Evolutionary conservation across 1,140 invertebrate species (phyloP), one percentile per base, ranked within the genome.

Genomic region (Heterodera schachtii): DNA sequence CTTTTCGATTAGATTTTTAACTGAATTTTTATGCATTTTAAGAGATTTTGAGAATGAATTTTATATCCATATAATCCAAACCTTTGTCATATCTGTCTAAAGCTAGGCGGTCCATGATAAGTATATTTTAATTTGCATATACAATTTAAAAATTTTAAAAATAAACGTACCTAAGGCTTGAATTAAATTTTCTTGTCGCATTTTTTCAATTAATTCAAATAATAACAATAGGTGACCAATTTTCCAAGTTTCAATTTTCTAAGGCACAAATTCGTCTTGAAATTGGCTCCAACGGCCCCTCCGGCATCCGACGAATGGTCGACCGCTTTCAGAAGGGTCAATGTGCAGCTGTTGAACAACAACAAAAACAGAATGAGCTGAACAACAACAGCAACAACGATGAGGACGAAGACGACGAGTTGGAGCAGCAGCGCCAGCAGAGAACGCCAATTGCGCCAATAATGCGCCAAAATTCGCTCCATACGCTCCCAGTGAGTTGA

Each of bases 211-310:
- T 31, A 31, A 0, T 31, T 31, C 31, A 31, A 31, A 31, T 31
- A 31, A 31, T 31, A 31, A 31, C 31, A 31, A 31, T 31, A 31
- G 31, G 31, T 31, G 31, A 31, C 31, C 5, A 11, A 52, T 52
- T 52, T 52, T 52, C 52, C 16, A 52, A 11, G 57, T 4, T 1
- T 13, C 11, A 13, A 64, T 64, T 64, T 64, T 11, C 19, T 13
- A 11, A 64, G 49, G 77, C 70, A 70, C 66, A 64, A 52, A 78
- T 78, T 43, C 77, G 77, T 64, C 66, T 49, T 44, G 77, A 78
- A 78, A 78, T 78, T 69, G 64, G 64, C 46, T 69, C 64, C 21
- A 69, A 47, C 31, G 77, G 77, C 1, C 60, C 77, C 8, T 66
- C 66, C 47, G 64, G 31, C 19, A 78, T 78, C 31, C 66, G 70